These are phyloP conservation scores for Platyscapa corneri DNA, from an alignment of 1,140 invertebrate species.

Conservation along the genomic window DNA sequence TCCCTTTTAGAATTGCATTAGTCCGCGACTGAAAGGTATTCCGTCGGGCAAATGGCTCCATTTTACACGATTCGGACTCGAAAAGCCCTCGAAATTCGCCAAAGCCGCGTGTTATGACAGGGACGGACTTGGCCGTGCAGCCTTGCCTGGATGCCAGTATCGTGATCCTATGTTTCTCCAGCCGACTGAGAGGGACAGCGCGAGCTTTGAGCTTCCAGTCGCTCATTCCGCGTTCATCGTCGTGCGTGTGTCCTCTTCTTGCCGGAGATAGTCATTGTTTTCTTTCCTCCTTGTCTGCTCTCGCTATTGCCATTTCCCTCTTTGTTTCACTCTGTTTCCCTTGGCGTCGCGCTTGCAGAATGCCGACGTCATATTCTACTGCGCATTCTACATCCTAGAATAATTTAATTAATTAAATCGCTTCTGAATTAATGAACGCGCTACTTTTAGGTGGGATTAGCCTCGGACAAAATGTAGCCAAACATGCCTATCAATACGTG, in stretches of 20 bases:
- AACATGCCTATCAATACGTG: not conserved
- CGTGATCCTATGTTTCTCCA: not conserved
- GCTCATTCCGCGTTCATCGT: too few relatives aligned
- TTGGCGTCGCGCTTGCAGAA: not conserved
- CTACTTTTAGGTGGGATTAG: not conserved
- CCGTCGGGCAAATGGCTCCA: too few relatives aligned
- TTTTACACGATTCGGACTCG: too few relatives aligned
- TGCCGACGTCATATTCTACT: not conserved
- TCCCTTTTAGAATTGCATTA: not conserved
- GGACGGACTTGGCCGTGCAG: too few relatives aligned
- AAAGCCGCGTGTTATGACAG: not conserved
- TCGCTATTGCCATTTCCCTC: too few relatives aligned
- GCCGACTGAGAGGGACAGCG: constrained; percentile 62
- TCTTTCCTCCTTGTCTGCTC: not conserved
- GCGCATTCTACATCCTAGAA: not conserved
- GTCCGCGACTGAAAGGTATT: not conserved
- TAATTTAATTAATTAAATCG: constrained; percentile 5
- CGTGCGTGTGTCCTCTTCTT: not conserved
- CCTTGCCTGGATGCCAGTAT: too few relatives aligned
- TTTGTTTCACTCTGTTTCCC: too few relatives aligned
- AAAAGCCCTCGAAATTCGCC: not conserved
- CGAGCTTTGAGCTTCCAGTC: constrained; percentile 53
- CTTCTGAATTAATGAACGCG: not conserved
- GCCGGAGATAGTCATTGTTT: not conserved
- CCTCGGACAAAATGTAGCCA: not conserved